phyloP scores from a whole-genome alignment of 2,888 invertebrate species.

The Choreutis nemorana region DNA sequence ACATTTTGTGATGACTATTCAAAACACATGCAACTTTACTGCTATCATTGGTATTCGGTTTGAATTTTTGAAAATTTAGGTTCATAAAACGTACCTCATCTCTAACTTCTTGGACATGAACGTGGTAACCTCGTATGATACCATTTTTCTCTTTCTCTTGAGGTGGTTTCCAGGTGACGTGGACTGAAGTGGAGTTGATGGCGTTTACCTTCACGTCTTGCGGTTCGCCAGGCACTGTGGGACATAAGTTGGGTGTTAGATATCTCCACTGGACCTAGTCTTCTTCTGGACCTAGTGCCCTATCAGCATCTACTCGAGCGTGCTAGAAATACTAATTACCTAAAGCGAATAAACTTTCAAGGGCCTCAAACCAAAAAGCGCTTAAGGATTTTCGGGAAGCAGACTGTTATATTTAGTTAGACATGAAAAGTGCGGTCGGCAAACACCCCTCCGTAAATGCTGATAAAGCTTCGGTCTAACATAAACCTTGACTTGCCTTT shows the following conservation, averaged over 20 bases:
- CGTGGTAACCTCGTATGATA: conserved; percentile 95
- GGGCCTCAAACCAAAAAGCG: conserved; percentile 41
- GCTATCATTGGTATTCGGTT: conserved; percentile 1
- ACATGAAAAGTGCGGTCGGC: conserved; percentile 44
- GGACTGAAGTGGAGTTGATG: conserved; percentile 95
- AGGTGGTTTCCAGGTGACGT: conserved; percentile 95
- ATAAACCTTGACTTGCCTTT: conserved; percentile 42
- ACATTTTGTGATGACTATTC: not conserved
- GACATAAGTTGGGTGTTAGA: too few species aligned
- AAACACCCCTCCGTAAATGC: conserved; percentile 49
- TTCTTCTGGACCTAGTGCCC: conserved; percentile 51
- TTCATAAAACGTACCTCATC: conserved; percentile 81
- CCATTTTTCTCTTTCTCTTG: conserved; percentile 91
- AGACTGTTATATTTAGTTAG: conserved; percentile 17
- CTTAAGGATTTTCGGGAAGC: conserved; percentile 31
- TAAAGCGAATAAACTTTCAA: conserved; percentile 36
- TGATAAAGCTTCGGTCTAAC: conserved; percentile 57
- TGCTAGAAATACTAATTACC: conserved; percentile 43
- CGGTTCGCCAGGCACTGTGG: conserved; percentile 97
- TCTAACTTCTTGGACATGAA: conserved; percentile 90
- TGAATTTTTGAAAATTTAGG: conserved; percentile 2
- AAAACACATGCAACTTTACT: not conserved
- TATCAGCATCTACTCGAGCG: conserved; percentile 65
- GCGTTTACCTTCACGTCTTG: conserved; percentile 88
- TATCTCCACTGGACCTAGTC: conserved; percentile 23